Base-by-base conservation (phyloP, 2,888 invertebrate species). In the Caenorhabditis zanzibari region DNA sequence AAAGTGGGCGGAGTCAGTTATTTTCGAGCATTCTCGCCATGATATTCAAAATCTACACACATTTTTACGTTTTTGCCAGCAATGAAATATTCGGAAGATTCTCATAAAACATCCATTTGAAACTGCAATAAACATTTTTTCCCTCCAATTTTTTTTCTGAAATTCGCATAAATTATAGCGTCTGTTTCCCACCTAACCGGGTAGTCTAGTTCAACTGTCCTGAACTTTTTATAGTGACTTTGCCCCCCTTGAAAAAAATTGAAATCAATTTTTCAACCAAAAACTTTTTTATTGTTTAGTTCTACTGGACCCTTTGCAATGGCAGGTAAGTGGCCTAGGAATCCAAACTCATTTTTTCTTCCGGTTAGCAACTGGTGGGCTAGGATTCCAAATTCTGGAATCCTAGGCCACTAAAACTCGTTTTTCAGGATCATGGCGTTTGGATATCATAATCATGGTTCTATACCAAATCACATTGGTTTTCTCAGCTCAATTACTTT, bases 391-490 rank as follows among this genome's bases (percentile, higher is more conserved):
- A 35, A 9, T n/a, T 35, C 35, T 19, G 10, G 14, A 28, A 10
- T 28, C 2, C 14, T 58, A 16, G 6, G 9, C 26, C 26, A 26
- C 12, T 12, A 12, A 38, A 38, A 38, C 10, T 38, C 6, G 2
- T 35, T 7, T 59, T 81, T 64, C 38, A 81, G 73, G 68, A 73
- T 61, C 69, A 81, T 82, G 82, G 82, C 77, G 82, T n/a, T 32
- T 77, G 24, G 82, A 82, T 58, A 69, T 82, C 12, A 41, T 59
- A 24, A 47, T 82, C 35, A 82, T 82, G 82, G 26, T 77, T 26
- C 69, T 82, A 35, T 82, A 82, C 35, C 82, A 82, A 63, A 73
- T 82, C 5, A 73, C 82, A 26, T 44, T 82, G 35, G 28, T 82
- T 22, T 82, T 77, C 56, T 77, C 82, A 24, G 82, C 71, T 69